Base-by-base conservation (phyloP, 2,797 vertebrate species). In the Danionella dracula region DNA sequence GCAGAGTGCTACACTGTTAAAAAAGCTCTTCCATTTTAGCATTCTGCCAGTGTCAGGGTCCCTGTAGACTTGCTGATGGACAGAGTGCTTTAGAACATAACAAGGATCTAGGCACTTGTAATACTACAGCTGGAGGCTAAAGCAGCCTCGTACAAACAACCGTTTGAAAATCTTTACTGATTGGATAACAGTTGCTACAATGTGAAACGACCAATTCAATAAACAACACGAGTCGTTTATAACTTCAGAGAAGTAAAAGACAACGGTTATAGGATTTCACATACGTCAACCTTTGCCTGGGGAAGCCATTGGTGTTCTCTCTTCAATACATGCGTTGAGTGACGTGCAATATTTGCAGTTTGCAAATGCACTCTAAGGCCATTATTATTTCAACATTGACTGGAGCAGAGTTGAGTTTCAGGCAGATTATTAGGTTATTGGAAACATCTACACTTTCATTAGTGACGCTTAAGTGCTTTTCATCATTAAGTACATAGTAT, bases 301-400 rank as follows among this genome's bases (percentile, higher is more conserved):
- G 59, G 31, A 60, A 54, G 17, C 45, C 34, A 40, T 29, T 6
- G 48, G n/a, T 38, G 8, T 23, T 37, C 12, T 31, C 27, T 57
- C 19, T 42, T 54, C 66, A 61, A 69, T 38, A 29, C 49, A 46
- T 31, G n/a, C 60, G 38, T 55, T 19, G 4, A 48, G 38, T 29
- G 68, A 69, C 60, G 75, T 32, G 51, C 4, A 55, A 76, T 76
- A 74, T 53, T 71, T 71, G 32, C 35, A 21, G 20, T 66, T 64
- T 55, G 68, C 53, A 67, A 70, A 76, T 68, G 72, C 63, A 65
- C 58, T 38, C 64, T 71, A 70, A 63, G 73, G 66, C 70, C 67
- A 66, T 78, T 74, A 78, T 63, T 21, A 63, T 51, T 59, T 76
- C 49, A 75, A 48, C 76, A 73, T 44, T 73, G 68, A 78, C 66